phyloP scores from a whole-genome alignment of 2,888 invertebrate species.

The Coenonympha glycerion region DNA sequence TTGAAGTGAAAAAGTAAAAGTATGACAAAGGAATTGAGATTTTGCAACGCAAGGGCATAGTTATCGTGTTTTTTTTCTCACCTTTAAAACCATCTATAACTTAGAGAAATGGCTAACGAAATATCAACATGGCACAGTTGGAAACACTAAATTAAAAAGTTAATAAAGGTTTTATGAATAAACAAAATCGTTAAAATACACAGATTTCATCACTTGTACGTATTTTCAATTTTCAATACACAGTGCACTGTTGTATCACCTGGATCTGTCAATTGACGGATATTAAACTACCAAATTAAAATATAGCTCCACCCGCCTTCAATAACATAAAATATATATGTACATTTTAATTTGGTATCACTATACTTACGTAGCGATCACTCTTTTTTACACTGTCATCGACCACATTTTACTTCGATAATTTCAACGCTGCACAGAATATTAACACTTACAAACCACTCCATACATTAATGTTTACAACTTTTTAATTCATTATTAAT shows the following conservation, averaged over 20 bases:
- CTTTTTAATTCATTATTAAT: constrained; percentile 39
- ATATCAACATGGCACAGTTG: constrained; percentile 52
- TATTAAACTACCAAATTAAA: constrained; percentile 45
- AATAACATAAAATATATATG: constrained; percentile 23
- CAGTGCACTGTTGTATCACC: constrained; percentile 34
- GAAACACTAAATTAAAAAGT: constrained; percentile 47
- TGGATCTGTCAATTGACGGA: constrained; percentile 38
- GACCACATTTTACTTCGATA: constrained; percentile 65
- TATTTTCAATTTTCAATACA: constrained; percentile 31
- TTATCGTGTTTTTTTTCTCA: constrained; percentile 60
- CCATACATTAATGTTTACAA: constrained; percentile 35
- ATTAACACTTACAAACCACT: constrained; percentile 41
- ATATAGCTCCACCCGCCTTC: constrained; percentile 18
- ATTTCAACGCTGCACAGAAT: constrained; percentile 49
- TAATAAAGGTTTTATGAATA: constrained; percentile 48
- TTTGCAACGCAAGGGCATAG: constrained; percentile 62
- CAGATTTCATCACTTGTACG: constrained; percentile 47
- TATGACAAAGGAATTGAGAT: constrained; percentile 68
- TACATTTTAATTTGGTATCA: constrained; percentile 41
- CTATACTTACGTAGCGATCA: constrained; percentile 67
- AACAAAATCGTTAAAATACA: constrained; percentile 57
- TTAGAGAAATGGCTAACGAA: constrained; percentile 39
- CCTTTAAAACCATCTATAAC: constrained; percentile 31
- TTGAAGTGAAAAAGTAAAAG: constrained; percentile 64
- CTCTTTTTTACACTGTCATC: constrained; percentile 70